A percentile compares a stretch with the other conserved stretches of the same genome.
phyloP scores from a whole-genome alignment of 2,888 invertebrate species.

The Lydus trimaculatus region DNA sequence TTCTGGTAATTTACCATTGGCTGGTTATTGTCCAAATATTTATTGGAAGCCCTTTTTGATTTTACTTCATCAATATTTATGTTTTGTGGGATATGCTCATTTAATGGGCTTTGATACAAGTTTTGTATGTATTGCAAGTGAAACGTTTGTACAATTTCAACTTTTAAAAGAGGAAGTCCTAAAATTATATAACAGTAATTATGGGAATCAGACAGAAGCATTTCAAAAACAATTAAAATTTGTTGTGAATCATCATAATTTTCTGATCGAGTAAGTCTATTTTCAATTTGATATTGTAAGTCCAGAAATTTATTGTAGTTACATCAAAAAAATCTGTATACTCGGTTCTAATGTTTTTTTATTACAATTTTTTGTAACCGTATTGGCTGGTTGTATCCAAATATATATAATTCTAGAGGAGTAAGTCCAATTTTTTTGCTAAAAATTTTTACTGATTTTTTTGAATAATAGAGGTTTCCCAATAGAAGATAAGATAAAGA shows the following conservation, averaged over 20 bases:
- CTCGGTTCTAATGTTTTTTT: background rate
- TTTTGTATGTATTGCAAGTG: background rate
- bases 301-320: background rate
- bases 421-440: background rate
- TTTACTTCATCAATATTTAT: background rate
- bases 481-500: background rate
- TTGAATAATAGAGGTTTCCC: slow-evolving; percentile 2
- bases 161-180: background rate
- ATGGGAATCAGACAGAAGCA: too few species aligned
- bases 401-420: background rate
- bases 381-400: background rate
- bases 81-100: background rate
- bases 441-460: background rate
- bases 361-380: background rate
- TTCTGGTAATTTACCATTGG: background rate
- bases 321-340: background rate
- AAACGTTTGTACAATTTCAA: background rate
- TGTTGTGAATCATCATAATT: background rate
- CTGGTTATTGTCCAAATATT: background rate
- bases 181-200: background rate
- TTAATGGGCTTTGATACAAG: background rate
- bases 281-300: background rate
- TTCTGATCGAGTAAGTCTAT: background rate
- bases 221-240: background rate
- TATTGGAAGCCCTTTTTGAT: background rate